Percentiles rank a stretch among this genome's conserved stretches.
These are phyloP conservation scores for Siniperca chuatsi DNA, from an alignment of 2,113 vertebrate species.

Conservation along the genomic window DNA sequence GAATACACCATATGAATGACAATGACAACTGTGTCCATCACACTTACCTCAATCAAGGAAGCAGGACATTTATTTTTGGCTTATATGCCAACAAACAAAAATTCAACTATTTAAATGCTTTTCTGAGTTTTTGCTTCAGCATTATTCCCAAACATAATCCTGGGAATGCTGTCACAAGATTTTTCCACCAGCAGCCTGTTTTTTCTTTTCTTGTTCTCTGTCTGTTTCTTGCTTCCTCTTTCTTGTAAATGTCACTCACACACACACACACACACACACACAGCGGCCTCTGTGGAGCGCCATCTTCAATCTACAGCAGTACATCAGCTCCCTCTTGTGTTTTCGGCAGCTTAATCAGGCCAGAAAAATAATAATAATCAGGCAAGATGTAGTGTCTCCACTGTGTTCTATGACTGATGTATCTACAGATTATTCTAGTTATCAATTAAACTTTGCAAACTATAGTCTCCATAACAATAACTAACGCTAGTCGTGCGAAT, in stretches of 20 bases:
- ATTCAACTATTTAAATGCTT: no score
- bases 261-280: neutral
- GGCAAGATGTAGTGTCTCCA: neutral
- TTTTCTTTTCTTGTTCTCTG: neutral
- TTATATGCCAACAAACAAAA: no score
- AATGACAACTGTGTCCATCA: neutral
- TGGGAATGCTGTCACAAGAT: neutral
- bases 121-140: neutral
- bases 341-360: neutral
- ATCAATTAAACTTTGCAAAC: neutral
- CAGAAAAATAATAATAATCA: neutral
- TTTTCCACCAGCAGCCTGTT: neutral
- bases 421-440: neutral
- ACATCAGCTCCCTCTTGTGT: slow-evolving; percentile 34
- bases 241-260: neutral
- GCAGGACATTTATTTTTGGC: no score
- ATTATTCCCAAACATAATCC: neutral
- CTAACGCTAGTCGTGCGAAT: neutral
- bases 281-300: neutral
- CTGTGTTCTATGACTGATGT: neutral
- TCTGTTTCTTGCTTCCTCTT: neutral
- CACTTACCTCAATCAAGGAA: neutral
- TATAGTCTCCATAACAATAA: neutral
- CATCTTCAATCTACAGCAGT: neutral
- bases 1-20: neutral